Base-by-base conservation (phyloP, 2,888 invertebrate genomes). In the Perithous albicinctus region DNA sequence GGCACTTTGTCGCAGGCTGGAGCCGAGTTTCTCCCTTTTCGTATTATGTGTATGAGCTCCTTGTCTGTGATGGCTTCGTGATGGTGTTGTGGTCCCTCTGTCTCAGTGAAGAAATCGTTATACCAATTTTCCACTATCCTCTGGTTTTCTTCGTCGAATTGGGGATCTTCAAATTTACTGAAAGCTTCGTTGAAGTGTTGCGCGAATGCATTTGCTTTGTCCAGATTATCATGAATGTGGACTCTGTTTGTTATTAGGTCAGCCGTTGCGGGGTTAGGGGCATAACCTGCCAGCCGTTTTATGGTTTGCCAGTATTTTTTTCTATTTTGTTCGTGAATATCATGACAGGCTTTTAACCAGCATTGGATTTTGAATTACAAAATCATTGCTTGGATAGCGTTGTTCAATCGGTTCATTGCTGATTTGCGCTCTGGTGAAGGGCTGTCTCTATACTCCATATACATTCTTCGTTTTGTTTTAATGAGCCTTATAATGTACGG, bases 281-380 rank as follows among this genome's bases (percentile, higher is more conserved):
- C 59, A 18, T 77, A 69, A 12, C 61, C 23, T 2, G 77, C 23
- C 6, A 78, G 63, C 51, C 15, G 61, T 63, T 73, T 78, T 7
- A 78, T 43, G 2, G 23, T 73, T 12, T 70, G 70, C 78, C 59
- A 78, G 54, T 78, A 78, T 12, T 73, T 41, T 26, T 64, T 66
- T 29, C 78, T 73, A 18, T 54, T 61, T 64, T 48, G 38, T 10
- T 26, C 12, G 46, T 78, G 15, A 18, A 78, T 66, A 43, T 73
- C 73, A 1, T 70, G 46, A 8, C 73, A 78, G 3, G 59, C 59
- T 20, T 35, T 64, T 35, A 78, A 32, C 78, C 78, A 78, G 48
- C 23, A 6, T 20, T 63, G 48, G 20, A 43, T 61, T 61, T 38
- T 38, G 38, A 38, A 38, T 38, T 38, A 12, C 8, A 12, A 38